Evolutionary conservation across 2,888 invertebrate species (phyloP).

Genomic region (Sarcophaga rosellei): DNA sequence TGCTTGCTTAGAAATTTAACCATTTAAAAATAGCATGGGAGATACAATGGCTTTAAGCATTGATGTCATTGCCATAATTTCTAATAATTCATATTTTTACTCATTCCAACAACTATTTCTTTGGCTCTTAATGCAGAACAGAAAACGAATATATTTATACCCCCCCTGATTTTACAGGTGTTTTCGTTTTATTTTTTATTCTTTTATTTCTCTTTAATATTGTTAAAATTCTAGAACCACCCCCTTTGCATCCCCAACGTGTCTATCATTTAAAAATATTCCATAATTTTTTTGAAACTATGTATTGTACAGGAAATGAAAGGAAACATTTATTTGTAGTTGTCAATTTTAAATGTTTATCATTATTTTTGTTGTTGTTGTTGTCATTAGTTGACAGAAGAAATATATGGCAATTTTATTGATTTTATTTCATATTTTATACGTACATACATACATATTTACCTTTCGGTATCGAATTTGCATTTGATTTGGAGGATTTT

Average conservation of each 20-base stretch:
- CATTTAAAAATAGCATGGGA: too few relatives aligned
- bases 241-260: not conserved
- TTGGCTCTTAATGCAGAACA: too few relatives aligned
- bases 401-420: not conserved
- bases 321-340: conserved; percentile 41
- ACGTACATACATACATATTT: not conserved
- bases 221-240: not conserved
- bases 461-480: not conserved
- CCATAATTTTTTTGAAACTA: not conserved
- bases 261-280: not conserved
- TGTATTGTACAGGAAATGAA: conserved; percentile 20
- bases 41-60: too few relatives aligned
- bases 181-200: not conserved
- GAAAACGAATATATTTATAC: too few relatives aligned
- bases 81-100: too few relatives aligned
- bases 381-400: conserved; percentile 17
- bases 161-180: not conserved
- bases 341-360: conserved; percentile 49
- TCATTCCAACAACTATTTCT: too few relatives aligned
- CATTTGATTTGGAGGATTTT: not conserved
- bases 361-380: conserved; percentile 1
- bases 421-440: not conserved
- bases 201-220: not conserved
- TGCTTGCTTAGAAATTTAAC: too few relatives aligned
- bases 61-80: too few relatives aligned